Conservation (phyloP, 2,797 vertebrate species). For the Melanotaenia pygmaea region DNA sequence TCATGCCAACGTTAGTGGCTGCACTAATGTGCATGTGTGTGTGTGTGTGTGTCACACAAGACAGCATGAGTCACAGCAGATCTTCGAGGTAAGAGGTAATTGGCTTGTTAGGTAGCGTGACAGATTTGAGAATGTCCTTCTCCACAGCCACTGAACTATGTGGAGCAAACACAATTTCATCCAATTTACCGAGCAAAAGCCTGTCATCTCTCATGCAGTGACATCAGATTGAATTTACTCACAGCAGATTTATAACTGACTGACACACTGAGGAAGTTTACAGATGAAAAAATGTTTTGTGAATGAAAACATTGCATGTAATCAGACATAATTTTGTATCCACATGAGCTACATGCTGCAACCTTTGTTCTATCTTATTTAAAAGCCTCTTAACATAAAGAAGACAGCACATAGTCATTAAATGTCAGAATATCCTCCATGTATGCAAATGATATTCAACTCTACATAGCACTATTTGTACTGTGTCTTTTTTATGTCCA, state of each 20-base stretch:
- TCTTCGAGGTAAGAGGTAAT: conserved; percentile 66
- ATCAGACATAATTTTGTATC: not conserved
- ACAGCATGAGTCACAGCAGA: conserved; percentile 57
- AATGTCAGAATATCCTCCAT: not conserved
- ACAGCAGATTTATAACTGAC: not conserved
- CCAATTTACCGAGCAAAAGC: conserved; percentile 22
- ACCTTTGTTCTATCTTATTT: not conserved
- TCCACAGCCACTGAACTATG: conserved; percentile 33
- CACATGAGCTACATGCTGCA: not conserved
- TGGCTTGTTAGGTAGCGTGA: conserved; percentile 46
- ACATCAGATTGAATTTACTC: conserved; percentile 24
- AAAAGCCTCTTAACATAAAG: not conserved
- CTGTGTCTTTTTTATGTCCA: not conserved
- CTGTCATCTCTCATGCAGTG: conserved; percentile 21
- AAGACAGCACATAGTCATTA: not conserved
- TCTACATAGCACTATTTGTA: not conserved
- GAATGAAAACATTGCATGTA: not conserved
- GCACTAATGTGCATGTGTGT: conserved; percentile 6
- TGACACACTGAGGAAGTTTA: conserved; percentile 4
- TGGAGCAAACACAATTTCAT: conserved; percentile 51
- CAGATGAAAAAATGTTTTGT: conserved; percentile 4
- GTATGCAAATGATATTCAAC: conserved; percentile 27
- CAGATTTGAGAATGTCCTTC: conserved; percentile 40
- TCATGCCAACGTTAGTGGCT: conserved; percentile 1
- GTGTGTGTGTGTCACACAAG: conserved; percentile 42